Base-by-base conservation (phyloP, 2,888 invertebrate species). In the Gari tellinella region DNA sequence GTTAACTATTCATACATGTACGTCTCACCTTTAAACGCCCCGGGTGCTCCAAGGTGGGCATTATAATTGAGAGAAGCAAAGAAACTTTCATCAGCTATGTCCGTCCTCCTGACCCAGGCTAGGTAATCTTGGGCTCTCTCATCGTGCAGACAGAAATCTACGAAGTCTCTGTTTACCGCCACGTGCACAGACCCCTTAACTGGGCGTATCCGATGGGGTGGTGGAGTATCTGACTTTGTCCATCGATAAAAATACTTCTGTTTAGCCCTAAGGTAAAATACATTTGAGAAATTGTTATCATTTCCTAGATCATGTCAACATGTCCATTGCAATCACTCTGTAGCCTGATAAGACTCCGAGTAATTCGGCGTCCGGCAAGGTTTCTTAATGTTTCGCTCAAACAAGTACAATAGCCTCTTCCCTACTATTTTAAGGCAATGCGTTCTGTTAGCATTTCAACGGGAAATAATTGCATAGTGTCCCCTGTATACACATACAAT, bases 1-100 rank as follows among this genome's bases (percentile, higher is more conserved):
- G n/a, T n/a, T n/a, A n/a, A n/a, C n/a, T n/a, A n/a, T n/a, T n/a
- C n/a, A n/a, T n/a, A n/a, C n/a, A 31, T 31, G 10, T 10, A 10
- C 10, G 10, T 31, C 21, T 57, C 51, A 86, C 88, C 86, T 58
- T 70, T 70, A 56, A 85, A 88, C 3, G 86, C 79, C 19, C 88
- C 88, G 15, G 85, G 85, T 4, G 86, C 81, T 14, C 76, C 72
- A 0, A 86, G 67, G 40, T 82, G 80, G 14, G 85, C 80, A 63
- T 86, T 88, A 62, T 87, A 83, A 64, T 88, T 87, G n/a, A 89
- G 58, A 0, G 89, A 84, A 0, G 86, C 60, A 70, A 86, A 89
- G 62, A 81, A 87, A 17, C 85, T 84, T 60, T 89, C 89, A 41
- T 89, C 89, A 0, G 88, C 83, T 7, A 82, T 74, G 3, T 80